phyloP scores from a whole-genome alignment of 2,797 vertebrate species.

The Epinephelus awoara region DNA sequence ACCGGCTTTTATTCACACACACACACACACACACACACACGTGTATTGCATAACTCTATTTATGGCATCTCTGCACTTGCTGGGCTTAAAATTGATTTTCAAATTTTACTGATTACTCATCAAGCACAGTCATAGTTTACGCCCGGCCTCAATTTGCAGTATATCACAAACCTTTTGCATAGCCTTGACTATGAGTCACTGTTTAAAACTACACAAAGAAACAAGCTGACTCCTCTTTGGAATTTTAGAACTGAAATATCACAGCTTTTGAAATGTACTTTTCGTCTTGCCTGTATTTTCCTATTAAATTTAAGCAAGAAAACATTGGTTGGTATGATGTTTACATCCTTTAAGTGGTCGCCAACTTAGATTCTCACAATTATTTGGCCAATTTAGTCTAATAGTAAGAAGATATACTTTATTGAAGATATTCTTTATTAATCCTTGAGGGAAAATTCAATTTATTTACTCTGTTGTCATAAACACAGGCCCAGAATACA shows the following conservation, averaged over 20 bases:
- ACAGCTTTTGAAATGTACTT: background rate
- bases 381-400: background rate
- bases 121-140: background rate
- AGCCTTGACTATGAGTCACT: background rate
- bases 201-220: background rate
- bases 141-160: background rate
- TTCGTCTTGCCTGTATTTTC: background rate
- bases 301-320: background rate
- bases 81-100: conserved; percentile 2
- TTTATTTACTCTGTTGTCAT: too few relatives aligned
- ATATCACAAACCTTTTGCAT: background rate
- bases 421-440: too few relatives aligned
- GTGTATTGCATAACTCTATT: background rate
- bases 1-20: background rate
- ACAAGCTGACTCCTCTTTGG: background rate
- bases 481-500: too few relatives aligned
- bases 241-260: background rate
- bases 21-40: background rate
- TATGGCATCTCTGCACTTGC: background rate
- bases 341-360: background rate
- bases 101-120: conserved; percentile 6
- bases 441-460: too few relatives aligned
- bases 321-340: background rate
- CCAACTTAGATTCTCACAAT: background rate
- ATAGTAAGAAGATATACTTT: too few relatives aligned